Conservation (phyloP, 2,113 vertebrate species). For the Chloroceryle aenea region DNA sequence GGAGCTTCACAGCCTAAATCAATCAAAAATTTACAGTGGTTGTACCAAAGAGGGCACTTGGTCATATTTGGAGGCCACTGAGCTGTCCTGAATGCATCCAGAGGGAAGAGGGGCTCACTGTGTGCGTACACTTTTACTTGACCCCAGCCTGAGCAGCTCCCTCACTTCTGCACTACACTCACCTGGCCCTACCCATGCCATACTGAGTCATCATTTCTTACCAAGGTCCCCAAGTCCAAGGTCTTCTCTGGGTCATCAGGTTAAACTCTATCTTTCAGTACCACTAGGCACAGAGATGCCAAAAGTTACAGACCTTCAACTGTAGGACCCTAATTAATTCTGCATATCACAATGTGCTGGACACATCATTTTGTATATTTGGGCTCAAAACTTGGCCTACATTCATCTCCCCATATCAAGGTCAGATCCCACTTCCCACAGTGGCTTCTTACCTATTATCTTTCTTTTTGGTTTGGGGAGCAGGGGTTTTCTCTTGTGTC, state of each 20-base stretch:
- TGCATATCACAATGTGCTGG: fast-evolving
- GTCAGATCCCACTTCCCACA: not conserved
- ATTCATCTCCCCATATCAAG: not conserved
- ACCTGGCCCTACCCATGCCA: not conserved
- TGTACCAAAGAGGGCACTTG: not conserved
- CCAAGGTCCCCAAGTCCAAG: not conserved
- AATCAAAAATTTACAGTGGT: not conserved
- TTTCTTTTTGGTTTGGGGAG: not conserved
- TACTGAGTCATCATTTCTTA: fast-evolving
- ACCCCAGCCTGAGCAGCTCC: not conserved
- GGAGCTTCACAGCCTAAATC: not conserved
- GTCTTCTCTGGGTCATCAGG: not conserved
- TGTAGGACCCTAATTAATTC: not conserved
- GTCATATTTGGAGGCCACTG: not conserved
- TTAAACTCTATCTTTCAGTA: not conserved
- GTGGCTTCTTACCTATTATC: not conserved
- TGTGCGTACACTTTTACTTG: not conserved
- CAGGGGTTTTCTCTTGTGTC: not conserved
- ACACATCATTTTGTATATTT: no score
- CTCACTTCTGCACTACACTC: not conserved
- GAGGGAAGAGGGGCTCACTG: fast-evolving
- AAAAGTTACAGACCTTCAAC: not conserved
- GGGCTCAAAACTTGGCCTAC: not conserved
- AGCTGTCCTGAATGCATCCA: not conserved
- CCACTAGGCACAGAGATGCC: not conserved